Base-by-base conservation (phyloP, 2,888 invertebrate genomes). In the Callimorpha dominula region DNA sequence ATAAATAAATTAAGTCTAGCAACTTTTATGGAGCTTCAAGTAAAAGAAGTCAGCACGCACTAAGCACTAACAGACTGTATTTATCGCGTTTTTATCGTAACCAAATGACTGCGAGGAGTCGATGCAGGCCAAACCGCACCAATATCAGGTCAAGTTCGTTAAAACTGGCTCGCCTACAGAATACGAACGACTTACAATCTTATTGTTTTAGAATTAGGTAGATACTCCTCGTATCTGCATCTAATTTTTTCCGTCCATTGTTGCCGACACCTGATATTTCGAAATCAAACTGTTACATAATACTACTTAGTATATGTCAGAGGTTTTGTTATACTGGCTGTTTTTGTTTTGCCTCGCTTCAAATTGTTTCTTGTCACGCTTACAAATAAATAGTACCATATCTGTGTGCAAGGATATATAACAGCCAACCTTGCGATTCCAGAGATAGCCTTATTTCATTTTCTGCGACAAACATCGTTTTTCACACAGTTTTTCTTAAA, bases 71-170 rank as follows among this genome's bases (percentile, higher is more conserved):
- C 14, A 6, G 73, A 70, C 68, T 73, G 43, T 46, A 72, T 69
- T 83, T 86, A 85, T 86, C 81, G 73, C 65, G 42, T 78, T 83
- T 77, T 83, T 86, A 86, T 86, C 83, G 77, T 75, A 82, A 85
- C 84, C 87, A 86, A 89, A 88, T 86, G 80, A 81, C 79, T 78
- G 68, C 73, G 78, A 71, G 75, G 70, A 72, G 71, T 75, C 68
- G 76, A 86, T 82, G 83, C 86, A 81, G 87, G 86, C 74, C 79
- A 74, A 78, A 80, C 78, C 75, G 78, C 80, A 77, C 78, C 86
- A 86, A 83, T 86, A 79, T 79, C 86, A 81, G 92, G 91, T 92
- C 92, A 92, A 92, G 92, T 88, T 88, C 89, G 86, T 79, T 78
- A 82, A 71, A 71, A 79, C 69, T 75, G 73, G 65, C 71, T 73